A percentile compares a stretch with the other conserved stretches of the same genome.
Evolutionary conservation across 1,140 invertebrate genomes (phyloP).

Genomic region (Macrostomum lignano): DNA sequence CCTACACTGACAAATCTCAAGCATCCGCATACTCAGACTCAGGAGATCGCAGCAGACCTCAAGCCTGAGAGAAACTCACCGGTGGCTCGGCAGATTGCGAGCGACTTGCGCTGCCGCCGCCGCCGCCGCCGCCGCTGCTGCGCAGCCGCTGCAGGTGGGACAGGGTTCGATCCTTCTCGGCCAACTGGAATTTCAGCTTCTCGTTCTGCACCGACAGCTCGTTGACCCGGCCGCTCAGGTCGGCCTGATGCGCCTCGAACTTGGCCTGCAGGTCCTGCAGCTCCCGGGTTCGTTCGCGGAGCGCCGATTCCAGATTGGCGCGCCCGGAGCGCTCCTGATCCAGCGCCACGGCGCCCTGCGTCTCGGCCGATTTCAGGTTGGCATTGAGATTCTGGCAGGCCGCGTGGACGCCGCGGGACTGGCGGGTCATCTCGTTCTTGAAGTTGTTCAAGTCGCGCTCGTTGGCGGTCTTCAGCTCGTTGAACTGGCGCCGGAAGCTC

Average conservation of each 20-base stretch:
- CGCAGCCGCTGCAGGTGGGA: constrained; percentile 11
- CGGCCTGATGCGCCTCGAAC: constrained; percentile 17
- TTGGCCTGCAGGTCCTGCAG: constrained; percentile 17
- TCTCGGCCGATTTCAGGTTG: constrained; percentile 17
- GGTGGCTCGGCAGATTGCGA: too few relatives aligned
- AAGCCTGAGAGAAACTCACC: too few relatives aligned
- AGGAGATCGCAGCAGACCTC: too few relatives aligned
- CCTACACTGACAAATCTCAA: too few relatives aligned
- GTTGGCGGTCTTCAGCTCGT: constrained; percentile 52
- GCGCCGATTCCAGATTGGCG: constrained; percentile 16
- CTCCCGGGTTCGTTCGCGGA: constrained; percentile 18
- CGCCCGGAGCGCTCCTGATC: constrained; percentile 19
- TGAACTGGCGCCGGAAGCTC: constrained; percentile 42
- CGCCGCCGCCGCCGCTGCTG: constrained; percentile 13
- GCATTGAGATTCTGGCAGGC: constrained; percentile 24
- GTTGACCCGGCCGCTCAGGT: constrained; percentile 18
- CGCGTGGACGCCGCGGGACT: constrained; percentile 27
- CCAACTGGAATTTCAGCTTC: constrained; percentile 18
- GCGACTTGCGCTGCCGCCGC: too few relatives aligned
- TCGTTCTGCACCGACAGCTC: constrained; percentile 23
- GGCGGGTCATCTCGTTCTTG: constrained; percentile 35
- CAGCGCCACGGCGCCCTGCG: constrained; percentile 19
- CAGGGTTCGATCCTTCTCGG: constrained; percentile 19
- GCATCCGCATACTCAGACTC: too few relatives aligned
- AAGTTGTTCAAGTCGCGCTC: constrained; percentile 52